Base-by-base conservation (phyloP, 2,888 invertebrate species). In the Eurois occulta region DNA sequence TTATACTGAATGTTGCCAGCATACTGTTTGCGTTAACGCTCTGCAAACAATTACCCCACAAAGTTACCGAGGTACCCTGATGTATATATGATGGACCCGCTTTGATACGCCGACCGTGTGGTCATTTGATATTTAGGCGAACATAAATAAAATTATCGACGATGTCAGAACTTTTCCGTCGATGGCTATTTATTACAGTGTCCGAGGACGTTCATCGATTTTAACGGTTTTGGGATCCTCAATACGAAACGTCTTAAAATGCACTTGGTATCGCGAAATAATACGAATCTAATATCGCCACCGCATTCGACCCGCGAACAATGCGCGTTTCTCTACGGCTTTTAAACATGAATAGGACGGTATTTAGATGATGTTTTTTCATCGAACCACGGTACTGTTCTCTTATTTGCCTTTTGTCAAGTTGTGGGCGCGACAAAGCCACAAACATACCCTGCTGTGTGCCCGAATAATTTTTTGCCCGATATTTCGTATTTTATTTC, bases 351-450 rank as follows among this genome's bases (percentile, higher is more conserved):
- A 96, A 96, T 96, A 94, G 96, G 92, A 93, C 89, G 91, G 94
- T 96, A 96, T 96, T 96, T 96, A 95, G 95, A 95, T 95, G 94
- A 93, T 94, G 93, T 96, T 96, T 96, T 95, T 94, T 95, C 92
- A 87, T 78, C 72, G 79, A 84, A 87, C 91, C 91, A 88, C 89
- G 91, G 94, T 90, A 95, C 92, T 95, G 95, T 96, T 96, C 96
- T 94, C 95, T 96, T 96, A 96, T 96, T 96, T 96, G 96, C 95
- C 96, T 94, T 95, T 96, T 96, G 96, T 96, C 91, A 91, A 91
- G 92, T 94, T 94, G 96, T 96, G 96, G 96, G 96, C 96, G 95
- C 96, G 96, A 96, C 96, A 96, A 95, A 93, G 95, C 96, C 96
- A 93, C 96, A 96, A 96, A 95, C 95, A 95, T 94, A 91, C 94